These are phyloP conservation scores for Neoarius graeffei DNA, from an alignment of 2,113 vertebrate genomes.

Conservation along the genomic window DNA sequence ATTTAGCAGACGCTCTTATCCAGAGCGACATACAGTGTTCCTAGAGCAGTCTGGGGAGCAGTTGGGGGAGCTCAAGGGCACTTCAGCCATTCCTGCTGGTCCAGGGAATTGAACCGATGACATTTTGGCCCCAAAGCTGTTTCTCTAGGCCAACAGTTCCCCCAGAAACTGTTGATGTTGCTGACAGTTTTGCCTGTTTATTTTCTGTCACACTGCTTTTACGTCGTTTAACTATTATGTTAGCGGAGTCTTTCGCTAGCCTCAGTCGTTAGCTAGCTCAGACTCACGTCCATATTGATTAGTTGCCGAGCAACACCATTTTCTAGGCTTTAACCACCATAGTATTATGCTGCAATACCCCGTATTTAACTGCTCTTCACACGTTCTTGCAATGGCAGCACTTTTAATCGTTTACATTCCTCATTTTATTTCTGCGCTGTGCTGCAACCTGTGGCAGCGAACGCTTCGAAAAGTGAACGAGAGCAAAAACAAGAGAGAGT, in stretches of 20 bases:
- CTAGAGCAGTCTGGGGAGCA: no score
- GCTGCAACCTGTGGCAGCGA: conserved; percentile 31
- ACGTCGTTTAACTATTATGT: not conserved
- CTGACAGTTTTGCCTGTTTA: not conserved
- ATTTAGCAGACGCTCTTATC: no score
- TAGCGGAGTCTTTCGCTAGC: not conserved
- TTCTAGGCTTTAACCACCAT: not conserved
- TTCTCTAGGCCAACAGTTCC: no score
- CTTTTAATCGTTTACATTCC: conserved; percentile 29
- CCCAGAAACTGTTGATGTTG: not conserved
- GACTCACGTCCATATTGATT: no score
- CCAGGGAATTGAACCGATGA: no score
- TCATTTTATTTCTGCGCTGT: conserved; percentile 18
- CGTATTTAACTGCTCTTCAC: not conserved
- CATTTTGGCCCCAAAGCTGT: no score
- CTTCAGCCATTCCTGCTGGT: no score
- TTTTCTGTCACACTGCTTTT: not conserved
- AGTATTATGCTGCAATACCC: not conserved
- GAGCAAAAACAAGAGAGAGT: conserved; percentile 16
- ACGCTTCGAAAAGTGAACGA: conserved; percentile 15
- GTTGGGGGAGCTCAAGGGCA: no score
- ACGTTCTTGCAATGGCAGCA: conserved; percentile 27
- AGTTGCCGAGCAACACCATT: not conserved
- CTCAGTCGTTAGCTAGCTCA: not conserved
- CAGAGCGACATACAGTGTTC: no score